Base-by-base conservation (phyloP, 2,113 vertebrate genomes). In the Noturus placidus region DNA sequence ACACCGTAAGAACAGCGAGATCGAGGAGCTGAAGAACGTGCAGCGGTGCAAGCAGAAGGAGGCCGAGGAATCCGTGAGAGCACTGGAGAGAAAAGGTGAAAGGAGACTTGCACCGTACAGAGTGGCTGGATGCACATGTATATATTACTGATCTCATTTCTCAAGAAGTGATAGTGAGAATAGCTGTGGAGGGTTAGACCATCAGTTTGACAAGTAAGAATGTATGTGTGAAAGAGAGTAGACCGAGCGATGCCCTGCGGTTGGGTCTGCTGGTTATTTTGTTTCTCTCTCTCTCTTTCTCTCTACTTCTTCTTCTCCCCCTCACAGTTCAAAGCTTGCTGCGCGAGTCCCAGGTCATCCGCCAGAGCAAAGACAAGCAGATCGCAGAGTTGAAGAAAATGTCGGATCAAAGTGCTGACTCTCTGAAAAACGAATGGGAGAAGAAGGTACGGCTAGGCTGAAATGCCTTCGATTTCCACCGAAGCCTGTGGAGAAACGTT, bases 21-120 rank as follows among this genome's bases (percentile, higher is more conserved):
- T 97, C 84, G 97, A 99, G 52, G 95, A 96, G 89, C 84, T 97
- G 92, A 99, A 99, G 93, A 93, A 90, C 35, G 22, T 95, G 80
- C 96, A 97, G 88, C 93, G 93, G 88, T 93, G 80, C 86, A 98
- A 97, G 90, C 96, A 96, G 93, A 96, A 93, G 84, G 97, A 98
- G 92, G 93, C 92, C 0, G 97, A 99, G 63, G 97, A 99, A 35
- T 94, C 80, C 0, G 94, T 96, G 88, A 95, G 92, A 90, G 97
- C 95, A 86, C 95, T 99, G 92, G 97, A 99, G 94, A 97, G 94
- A 91, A 99, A 97, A 97, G 97, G 98, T 99, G 94, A 96, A 91
- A 88, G 91, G 89, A 86, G 15, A 33, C 52, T 30, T 15, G 15
- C 15, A 33, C 3, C 7, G 7, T 56, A 27, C 46, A 78, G 13